These are phyloP conservation scores for Caprella mutica DNA, from an alignment of 2,888 invertebrate species.

Conservation along the genomic window DNA sequence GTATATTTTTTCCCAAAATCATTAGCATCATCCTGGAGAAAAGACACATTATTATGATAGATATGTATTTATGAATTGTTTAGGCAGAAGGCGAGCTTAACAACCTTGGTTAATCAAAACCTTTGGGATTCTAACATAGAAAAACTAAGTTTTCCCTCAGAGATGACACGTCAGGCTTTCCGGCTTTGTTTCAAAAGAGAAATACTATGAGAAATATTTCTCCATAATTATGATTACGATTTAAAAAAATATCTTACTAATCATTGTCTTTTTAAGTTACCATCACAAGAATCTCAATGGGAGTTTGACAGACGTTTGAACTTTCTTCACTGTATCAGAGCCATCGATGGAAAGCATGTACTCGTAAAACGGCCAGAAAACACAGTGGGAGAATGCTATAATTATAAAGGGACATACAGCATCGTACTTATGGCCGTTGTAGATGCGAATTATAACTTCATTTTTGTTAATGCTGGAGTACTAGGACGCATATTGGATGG, in stretches of 20 bases:
- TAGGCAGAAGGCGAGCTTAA: no score
- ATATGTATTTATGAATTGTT: no score
- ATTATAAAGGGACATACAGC: constrained; percentile 35
- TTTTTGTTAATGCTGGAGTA: constrained; percentile 34
- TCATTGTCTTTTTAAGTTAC: background rate
- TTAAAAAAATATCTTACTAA: background rate
- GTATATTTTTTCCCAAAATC: no score
- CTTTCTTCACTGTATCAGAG: constrained; percentile 35
- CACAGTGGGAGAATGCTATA: constrained; percentile 33
- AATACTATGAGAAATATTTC: background rate
- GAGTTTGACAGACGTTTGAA: constrained; percentile 30
- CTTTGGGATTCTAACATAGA: no score
- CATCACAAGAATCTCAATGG: background rate
- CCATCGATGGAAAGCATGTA: constrained; percentile 36
- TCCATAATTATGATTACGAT: background rate
- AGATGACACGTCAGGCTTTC: no score
- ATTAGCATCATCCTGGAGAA: no score
- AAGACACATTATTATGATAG: no score
- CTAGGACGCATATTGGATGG: constrained; percentile 35
- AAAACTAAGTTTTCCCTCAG: no score
- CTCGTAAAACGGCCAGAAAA: constrained; percentile 33
- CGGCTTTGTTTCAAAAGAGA: background rate
- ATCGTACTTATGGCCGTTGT: constrained; percentile 34
- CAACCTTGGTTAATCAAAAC: no score
- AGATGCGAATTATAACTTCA: constrained; percentile 35